These are phyloP conservation scores for Choloepus didactylus DNA, from an alignment of 2,797 vertebrate species.

Conservation along the genomic window DNA sequence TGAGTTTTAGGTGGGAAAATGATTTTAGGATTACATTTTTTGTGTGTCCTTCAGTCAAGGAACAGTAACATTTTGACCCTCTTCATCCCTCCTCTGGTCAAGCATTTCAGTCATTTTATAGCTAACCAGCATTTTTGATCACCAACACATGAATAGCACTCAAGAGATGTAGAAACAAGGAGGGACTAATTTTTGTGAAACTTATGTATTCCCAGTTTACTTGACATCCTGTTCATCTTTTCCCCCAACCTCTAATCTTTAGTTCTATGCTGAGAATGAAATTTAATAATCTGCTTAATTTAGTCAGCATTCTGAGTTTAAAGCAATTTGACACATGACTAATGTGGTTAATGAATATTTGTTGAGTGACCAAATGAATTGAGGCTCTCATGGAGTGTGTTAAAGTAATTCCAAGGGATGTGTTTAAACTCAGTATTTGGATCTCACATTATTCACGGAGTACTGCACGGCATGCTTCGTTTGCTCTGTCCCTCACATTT, in stretches of 20 bases:
- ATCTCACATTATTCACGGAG: background rate
- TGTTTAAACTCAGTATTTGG: conserved; percentile 41
- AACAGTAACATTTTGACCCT: conserved; percentile 3
- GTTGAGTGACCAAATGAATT: conserved; percentile 42
- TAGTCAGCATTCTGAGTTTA: conserved; percentile 15
- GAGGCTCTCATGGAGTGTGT: background rate
- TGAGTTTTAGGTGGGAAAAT: conserved; percentile 55
- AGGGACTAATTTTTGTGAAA: background rate
- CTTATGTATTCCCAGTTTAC: background rate
- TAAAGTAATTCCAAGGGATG: background rate
- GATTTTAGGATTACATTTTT: conserved; percentile 33
- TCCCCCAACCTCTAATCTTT: background rate
- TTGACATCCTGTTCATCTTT: background rate
- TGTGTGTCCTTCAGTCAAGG: conserved; percentile 12
- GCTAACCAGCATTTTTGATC: conserved; percentile 45
- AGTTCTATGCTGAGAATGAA: conserved; percentile 34
- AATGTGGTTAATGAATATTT: conserved; percentile 46
- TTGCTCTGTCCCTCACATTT: background rate
- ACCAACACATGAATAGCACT: background rate
- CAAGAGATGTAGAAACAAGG: background rate
- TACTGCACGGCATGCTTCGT: background rate
- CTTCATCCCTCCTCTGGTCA: conserved; percentile 13
- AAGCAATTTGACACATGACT: conserved; percentile 19
- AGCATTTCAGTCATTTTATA: conserved; percentile 51
- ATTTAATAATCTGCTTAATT: conserved; percentile 34